phyloP scores from a whole-genome alignment of 2,888 invertebrate species.

The Lasioglossum marginatum region DNA sequence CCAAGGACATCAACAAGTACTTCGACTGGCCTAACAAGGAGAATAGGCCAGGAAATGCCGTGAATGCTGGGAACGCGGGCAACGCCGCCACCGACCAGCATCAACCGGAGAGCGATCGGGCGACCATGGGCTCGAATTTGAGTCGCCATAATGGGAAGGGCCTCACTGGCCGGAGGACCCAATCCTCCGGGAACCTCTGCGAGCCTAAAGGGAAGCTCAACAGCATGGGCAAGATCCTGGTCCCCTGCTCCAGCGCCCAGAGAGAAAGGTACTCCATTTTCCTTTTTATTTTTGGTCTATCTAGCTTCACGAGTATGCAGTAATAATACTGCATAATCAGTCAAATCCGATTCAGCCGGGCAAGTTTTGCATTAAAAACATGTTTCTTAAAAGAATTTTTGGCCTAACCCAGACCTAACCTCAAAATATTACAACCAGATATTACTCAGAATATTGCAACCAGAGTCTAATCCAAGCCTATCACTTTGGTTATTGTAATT shows the following conservation, averaged over 20 bases:
- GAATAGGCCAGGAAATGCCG: conserved; percentile 77
- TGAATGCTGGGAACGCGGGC: conserved; percentile 56
- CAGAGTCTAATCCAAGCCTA: no score
- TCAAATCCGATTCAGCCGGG: no score
- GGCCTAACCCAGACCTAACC: no score
- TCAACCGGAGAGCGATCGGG: conserved; percentile 29
- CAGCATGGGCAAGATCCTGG: conserved; percentile 81
- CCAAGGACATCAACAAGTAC: conserved; percentile 78
- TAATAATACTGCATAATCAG: no score
- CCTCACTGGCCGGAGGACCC: conserved; percentile 89
- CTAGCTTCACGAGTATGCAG: no score
- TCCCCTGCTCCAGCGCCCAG: conserved; percentile 81
- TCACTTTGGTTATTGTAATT: no score
- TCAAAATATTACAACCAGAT: no score
- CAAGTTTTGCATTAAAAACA: no score
- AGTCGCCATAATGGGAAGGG: conserved; percentile 91
- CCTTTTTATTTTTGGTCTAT: background rate
- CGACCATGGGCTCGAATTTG: conserved; percentile 91
- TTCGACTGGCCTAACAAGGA: conserved; percentile 80
- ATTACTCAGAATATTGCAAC: no score
- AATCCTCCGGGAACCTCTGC: conserved; percentile 91
- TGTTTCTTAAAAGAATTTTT: no score
- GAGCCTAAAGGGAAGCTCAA: conserved; percentile 85
- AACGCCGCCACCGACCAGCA: conserved; percentile 34
- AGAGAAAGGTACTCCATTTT: conserved; percentile 75